phyloP scores from a whole-genome alignment of 1,140 invertebrate species.

The Mya arenaria region DNA sequence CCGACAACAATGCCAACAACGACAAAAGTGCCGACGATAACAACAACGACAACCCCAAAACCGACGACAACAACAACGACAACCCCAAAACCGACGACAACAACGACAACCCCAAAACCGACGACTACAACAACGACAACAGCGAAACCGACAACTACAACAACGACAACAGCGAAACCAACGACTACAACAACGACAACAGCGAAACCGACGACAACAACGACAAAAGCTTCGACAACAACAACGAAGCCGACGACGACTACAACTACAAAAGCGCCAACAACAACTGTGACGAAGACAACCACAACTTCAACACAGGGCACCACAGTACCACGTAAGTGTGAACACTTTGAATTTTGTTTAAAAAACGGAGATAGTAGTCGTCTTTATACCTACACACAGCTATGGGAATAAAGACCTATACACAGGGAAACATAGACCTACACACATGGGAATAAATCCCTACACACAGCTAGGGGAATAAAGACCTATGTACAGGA shows the following conservation, averaged over 20 bases:
- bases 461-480: no score
- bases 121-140: background rate
- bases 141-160: background rate
- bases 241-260: background rate
- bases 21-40: background rate
- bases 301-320: no score
- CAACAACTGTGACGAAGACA: slow-evolving; percentile 24
- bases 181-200: background rate
- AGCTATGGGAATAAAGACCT: no score
- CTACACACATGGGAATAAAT: no score
- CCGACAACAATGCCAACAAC: background rate
- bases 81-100: background rate
- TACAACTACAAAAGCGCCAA: background rate
- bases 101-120: background rate
- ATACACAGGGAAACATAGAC: no score
- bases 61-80: background rate
- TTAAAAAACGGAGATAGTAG: no score
- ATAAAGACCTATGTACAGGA: no score
- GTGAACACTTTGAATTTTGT: no score
- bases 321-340: no score
- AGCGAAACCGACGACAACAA: background rate
- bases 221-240: no score
- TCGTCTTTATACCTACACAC: no score
- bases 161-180: background rate
- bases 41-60: background rate